Evolutionary conservation across 2,797 vertebrate genomes (phyloP).

Genomic region (Cirrhinus molitorella): DNA sequence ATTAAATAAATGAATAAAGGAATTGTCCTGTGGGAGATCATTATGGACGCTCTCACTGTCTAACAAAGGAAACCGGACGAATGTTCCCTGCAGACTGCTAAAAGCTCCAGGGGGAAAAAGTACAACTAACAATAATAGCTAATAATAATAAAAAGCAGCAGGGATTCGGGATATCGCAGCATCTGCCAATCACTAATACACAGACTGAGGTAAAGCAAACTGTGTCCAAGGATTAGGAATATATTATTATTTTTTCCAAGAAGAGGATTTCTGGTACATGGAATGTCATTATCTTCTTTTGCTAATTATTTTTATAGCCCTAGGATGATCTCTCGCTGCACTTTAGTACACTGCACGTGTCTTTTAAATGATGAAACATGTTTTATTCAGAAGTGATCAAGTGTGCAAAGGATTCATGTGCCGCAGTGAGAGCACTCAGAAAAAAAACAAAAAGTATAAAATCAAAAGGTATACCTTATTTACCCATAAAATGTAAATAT

Average conservation of each 20-base stretch:
- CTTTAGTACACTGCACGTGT: neutral
- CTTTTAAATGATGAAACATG: neutral
- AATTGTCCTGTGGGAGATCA: conserved; percentile 73
- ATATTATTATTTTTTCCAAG: conserved; percentile 12
- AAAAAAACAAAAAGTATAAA: neutral
- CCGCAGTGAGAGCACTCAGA: neutral
- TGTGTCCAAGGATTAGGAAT: neutral
- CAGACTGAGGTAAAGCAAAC: neutral
- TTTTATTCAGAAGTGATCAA: neutral
- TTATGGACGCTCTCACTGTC: conserved; percentile 65
- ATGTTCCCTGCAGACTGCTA: conserved; percentile 65
- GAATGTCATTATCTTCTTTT: conserved; percentile 11
- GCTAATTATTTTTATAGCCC: neutral
- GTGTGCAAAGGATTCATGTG: neutral
- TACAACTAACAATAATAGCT: neutral
- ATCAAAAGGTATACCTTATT: neutral
- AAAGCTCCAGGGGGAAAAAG: conserved; percentile 4
- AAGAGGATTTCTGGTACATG: conserved; percentile 8
- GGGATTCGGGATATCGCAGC: conserved; percentile 63
- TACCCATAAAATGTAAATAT: neutral
- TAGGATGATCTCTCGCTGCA: neutral
- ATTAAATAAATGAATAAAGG: conserved; percentile 3
- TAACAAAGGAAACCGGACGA: conserved; percentile 63
- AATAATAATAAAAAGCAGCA: conserved; percentile 22
- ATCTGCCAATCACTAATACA: conserved; percentile 35